Evolutionary conservation across 2,113 vertebrate species (phyloP), one percentile per base, ranked within the genome.

Genomic region (Channa argus): DNA sequence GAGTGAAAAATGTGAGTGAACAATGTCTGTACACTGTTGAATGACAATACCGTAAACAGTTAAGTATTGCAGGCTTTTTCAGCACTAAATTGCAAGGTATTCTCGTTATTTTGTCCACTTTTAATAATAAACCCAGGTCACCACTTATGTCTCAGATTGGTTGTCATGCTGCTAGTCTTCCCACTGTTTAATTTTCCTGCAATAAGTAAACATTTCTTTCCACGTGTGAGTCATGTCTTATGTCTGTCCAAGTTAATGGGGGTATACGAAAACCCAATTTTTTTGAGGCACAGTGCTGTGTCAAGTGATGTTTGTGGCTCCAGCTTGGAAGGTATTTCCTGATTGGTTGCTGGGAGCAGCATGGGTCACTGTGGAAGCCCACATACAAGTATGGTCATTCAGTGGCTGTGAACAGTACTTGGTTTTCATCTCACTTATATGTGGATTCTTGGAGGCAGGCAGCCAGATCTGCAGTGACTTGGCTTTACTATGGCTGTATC

Each of bases 321-420:
- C 79, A 84, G 77, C 53, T 8, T 80, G 80, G 72, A 83, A 85
- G 82, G 87, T 71, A 82, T 90, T 90, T 90, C 83, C 91, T 93
- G 89, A 94, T 94, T 92, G 88, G 91, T 89, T 45, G 75, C 79
- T 80, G 74, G 64, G 86, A 91, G 89, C 76, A 50, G 85, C 59
- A 66, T 74, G 75, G 87, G 85, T 86, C 87, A 86, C 74, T 72
- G 84, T 88, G 80, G 87, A 81, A 85, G 78, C 71, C 79, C 79
- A 61, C 43, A 24, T 78, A 86, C 88, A 92, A 86, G 86, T 71
- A 66, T 70, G 88, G 79, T 86, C 92, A 87, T 91, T 92, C 89
- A 91, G 77, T 69, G 79, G 78, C 85, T 67, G 76, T 51, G 90
- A 89, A 91, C 90, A 92, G 84, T 74, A 77, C 85, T 82, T 60